Percentiles rank a stretch among this genome's conserved stretches.
phyloP scores from a whole-genome alignment of 1,140 invertebrate species.

The Drosophila varians region DNA sequence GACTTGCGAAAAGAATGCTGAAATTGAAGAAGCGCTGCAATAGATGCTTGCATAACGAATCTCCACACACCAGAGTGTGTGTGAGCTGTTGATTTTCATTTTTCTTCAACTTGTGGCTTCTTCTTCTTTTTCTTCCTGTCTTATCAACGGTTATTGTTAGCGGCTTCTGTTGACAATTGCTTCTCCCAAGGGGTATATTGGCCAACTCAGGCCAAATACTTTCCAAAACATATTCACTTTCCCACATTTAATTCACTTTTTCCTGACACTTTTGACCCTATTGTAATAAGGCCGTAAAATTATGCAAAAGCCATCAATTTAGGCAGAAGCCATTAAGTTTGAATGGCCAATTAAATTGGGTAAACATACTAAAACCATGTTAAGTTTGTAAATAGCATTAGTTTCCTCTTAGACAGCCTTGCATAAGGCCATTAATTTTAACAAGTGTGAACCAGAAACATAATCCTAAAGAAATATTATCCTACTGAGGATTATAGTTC shows the following conservation, averaged over 20 bases:
- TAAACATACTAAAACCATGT: neutral
- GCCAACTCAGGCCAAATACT: neutral
- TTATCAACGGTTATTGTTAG: constrained; percentile 50
- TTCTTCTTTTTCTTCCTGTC: constrained; percentile 12
- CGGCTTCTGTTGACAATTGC: constrained; percentile 36
- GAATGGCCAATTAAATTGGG: neutral
- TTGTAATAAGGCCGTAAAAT: neutral
- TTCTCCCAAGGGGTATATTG: constrained; percentile 4
- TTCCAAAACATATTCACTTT: neutral
- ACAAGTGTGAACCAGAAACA: neutral
- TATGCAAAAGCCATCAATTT: neutral
- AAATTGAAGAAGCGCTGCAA: constrained; percentile 69
- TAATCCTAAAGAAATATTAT: too few relatives aligned
- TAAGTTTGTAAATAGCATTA: neutral
- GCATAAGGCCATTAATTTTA: neutral
- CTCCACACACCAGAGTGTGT: neutral
- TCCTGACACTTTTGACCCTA: neutral
- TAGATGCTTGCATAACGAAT: constrained; percentile 41
- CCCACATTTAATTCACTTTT: neutral
- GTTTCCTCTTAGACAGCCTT: too few relatives aligned
- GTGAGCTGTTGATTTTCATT: neutral
- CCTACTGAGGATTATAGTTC: too few relatives aligned
- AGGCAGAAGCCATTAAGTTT: neutral
- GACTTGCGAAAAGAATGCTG: constrained; percentile 68
- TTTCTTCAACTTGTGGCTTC: constrained; percentile 6